Evolutionary conservation across 2,113 vertebrate genomes (phyloP), one percentile per base, ranked within the genome.

Genomic region (Gavialis gangeticus): DNA sequence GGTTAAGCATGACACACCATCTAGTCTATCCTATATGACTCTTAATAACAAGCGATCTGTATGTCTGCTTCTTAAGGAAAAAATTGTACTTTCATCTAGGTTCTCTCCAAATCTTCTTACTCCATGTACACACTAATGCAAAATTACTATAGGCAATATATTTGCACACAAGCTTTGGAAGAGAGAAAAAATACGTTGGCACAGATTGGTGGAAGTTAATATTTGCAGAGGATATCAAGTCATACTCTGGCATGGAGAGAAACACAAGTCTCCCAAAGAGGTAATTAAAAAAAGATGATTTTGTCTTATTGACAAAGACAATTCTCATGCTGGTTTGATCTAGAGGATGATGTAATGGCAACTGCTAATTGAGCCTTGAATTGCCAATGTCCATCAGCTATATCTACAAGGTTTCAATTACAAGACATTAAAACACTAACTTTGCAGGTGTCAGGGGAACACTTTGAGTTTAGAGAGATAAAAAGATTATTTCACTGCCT

Each of bases 381-480:
- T 16, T 63, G 86, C 15, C 9, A 79, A n/a, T 2, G 10, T 37
- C 14, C 17, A 59, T 4, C 37, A 46, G 5, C 0, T 1, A 4
- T 34, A 60, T 13, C 60, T 1, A 1, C 60, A 89, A 67, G 60
- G 27, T 64, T 85, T 79, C 46, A 10, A 62, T 62, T 62, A 19
- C 77, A 75, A 17, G 88, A 54, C 22, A 63, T 27, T n/a, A 24
- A 89, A 67, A 69, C 21, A n/a, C 6, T 4, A 15, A 67, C 62
- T 94, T 85, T 85, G 76, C 22, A 67, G 83, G 76, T 8, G 76
- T 78, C 71, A 91, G 46, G 24, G 94, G 75, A 93, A 37, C 4
- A 64, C 12, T 66, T 56, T 66, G 10, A 67, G 56, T 25, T 57
- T 21, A 34, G n/a, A 87, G 25, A 84, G 10, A 86, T 82, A 15